Conservation (phyloP, 2,113 vertebrate genomes). For the Paralichthys olivaceus region DNA sequence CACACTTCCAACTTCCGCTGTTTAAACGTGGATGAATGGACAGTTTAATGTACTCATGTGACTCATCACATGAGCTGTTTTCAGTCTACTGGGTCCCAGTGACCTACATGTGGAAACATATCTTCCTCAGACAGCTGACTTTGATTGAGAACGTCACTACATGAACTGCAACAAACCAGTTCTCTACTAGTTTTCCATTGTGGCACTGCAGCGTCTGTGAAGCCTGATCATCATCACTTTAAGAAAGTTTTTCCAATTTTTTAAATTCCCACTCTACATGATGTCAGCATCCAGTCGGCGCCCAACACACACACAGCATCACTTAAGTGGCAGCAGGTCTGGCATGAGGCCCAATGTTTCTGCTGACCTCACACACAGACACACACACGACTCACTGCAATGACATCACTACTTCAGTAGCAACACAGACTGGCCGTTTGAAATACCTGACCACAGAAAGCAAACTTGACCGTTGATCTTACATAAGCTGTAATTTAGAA, state of each 20-base stretch:
- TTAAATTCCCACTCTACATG: not conserved
- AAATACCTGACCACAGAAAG: conserved; percentile 20
- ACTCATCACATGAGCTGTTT: not conserved
- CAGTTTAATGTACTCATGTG: conserved; percentile 6
- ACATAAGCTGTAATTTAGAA: not conserved
- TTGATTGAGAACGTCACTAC: not conserved
- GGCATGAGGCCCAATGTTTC: conserved; percentile 30
- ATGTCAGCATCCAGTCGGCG: conserved; percentile 19
- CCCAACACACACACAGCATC: conserved; percentile 7
- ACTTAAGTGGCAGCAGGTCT: conserved; percentile 39
- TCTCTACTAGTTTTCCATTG: not conserved
- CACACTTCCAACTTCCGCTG: not conserved
- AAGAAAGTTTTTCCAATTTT: not conserved
- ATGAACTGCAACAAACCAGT: not conserved
- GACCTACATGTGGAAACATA: not conserved
- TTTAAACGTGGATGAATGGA: not conserved
- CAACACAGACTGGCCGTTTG: conserved; percentile 11
- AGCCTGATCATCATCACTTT: not conserved
- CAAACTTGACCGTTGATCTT: conserved; percentile 15
- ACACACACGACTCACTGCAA: not conserved
- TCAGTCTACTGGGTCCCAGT: not conserved
- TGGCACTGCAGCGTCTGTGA: not conserved
- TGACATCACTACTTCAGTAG: conserved; percentile 38
- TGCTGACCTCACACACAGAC: conserved; percentile 34
- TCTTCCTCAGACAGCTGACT: not conserved